phyloP scores from a whole-genome alignment of 2,888 invertebrate genomes.

The Eurytoma adleriae region DNA sequence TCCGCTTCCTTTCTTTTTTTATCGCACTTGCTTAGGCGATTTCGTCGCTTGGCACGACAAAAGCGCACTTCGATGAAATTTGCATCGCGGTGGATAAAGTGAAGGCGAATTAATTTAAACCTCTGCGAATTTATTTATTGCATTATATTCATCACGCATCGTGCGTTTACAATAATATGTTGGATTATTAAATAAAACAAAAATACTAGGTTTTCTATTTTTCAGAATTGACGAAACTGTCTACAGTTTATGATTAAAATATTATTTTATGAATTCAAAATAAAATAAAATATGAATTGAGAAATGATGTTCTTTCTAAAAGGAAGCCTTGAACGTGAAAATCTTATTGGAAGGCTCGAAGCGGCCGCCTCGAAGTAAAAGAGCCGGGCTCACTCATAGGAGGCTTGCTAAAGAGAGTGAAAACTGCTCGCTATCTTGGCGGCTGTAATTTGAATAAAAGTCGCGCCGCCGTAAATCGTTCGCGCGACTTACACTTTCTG shows the following conservation, averaged over 20 bases:
- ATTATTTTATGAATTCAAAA: too few relatives aligned
- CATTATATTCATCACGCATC: too few relatives aligned
- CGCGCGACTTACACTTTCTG: constrained; percentile 71
- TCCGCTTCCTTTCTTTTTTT: neutral
- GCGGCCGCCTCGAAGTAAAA: neutral
- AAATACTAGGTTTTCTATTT: too few relatives aligned
- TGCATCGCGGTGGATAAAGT: neutral
- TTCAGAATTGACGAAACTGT: too few relatives aligned
- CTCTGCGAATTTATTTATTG: too few relatives aligned
- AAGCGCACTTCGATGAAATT: neutral
- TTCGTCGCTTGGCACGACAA: neutral
- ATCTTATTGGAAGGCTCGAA: neutral
- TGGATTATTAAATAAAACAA: too few relatives aligned
- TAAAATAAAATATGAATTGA: too few relatives aligned
- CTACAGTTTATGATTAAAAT: too few relatives aligned
- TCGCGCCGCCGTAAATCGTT: constrained; percentile 70
- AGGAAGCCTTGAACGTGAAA: neutral
- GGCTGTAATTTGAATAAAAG: constrained; percentile 72
- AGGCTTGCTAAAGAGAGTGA: constrained; percentile 40
- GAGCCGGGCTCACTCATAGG: neutral
- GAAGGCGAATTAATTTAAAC: too few relatives aligned
- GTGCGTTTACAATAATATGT: too few relatives aligned
- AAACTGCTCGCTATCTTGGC: constrained; percentile 41
- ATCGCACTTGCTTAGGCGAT: neutral
- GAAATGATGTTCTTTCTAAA: too few relatives aligned